Conservation (phyloP, 2,888 invertebrate species). For the Noctua comes region DNA sequence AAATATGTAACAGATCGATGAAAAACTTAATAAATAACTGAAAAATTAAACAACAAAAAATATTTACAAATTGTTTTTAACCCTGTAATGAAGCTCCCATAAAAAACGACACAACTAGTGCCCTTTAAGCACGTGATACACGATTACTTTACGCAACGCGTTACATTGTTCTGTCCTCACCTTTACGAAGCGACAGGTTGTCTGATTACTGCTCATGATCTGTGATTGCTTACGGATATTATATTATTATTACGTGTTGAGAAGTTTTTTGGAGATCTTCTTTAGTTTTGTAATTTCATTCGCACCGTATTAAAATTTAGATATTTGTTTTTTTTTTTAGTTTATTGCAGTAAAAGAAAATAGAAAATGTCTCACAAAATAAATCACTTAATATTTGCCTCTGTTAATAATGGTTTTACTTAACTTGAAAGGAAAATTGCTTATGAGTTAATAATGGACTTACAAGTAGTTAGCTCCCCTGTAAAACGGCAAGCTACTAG, state of each 20-base stretch:
- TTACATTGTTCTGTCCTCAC: constrained; percentile 63
- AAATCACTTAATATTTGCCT: neutral
- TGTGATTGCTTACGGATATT: constrained; percentile 62
- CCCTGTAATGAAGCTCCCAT: neutral
- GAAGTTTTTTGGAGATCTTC: constrained; percentile 44
- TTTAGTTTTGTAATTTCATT: neutral
- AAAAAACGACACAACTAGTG: constrained; percentile 31
- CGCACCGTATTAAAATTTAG: neutral
- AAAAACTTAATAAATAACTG: neutral
- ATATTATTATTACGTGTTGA: constrained; percentile 46
- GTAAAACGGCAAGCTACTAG: constrained; percentile 24
- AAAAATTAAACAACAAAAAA: neutral
- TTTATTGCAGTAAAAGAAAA: neutral
- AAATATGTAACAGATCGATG: neutral
- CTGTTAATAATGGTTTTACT: neutral
- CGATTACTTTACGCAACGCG: constrained; percentile 55
- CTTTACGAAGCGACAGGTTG: constrained; percentile 69
- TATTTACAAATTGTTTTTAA: neutral
- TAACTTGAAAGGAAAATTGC: neutral
- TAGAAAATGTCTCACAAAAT: neutral
- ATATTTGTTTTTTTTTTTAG: neutral
- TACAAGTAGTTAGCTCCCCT: neutral
- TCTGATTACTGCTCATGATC: constrained; percentile 64
- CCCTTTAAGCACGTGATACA: constrained; percentile 48
- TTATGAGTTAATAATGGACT: neutral